A percentile compares a stretch with the other conserved stretches of the same genome.
Evolutionary conservation across 2,797 vertebrate genomes (phyloP).

Genomic region (Danionella dracula): DNA sequence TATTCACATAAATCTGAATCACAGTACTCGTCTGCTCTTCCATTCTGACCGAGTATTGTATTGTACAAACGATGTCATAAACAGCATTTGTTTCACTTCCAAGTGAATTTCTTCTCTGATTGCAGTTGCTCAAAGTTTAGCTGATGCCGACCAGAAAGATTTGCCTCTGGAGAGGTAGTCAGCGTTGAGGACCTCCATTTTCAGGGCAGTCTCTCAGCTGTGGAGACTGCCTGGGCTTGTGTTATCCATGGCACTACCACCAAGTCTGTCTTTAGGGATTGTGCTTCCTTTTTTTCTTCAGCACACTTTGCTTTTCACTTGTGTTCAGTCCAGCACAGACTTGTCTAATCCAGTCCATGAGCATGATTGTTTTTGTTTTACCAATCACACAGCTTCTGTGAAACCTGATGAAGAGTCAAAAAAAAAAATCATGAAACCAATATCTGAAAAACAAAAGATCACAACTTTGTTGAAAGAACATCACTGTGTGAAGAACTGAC

Average conservation of each 20-base stretch:
- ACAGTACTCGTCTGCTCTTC: conserved; percentile 67
- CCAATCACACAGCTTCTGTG: conserved; percentile 52
- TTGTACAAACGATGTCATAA: conserved; percentile 62
- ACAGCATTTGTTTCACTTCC: conserved; percentile 47
- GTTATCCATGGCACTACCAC: conserved; percentile 43
- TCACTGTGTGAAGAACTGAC: too few species aligned
- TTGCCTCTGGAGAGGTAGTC: neutral
- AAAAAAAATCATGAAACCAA: conserved; percentile 22
- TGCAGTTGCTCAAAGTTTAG: too few species aligned
- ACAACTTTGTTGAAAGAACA: neutral
- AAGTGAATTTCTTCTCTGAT: too few species aligned
- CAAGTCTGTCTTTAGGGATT: conserved; percentile 50
- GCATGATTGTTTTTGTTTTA: conserved; percentile 66
- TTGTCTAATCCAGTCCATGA: conserved; percentile 52
- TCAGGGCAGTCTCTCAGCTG: conserved; percentile 45
- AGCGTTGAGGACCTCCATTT: conserved; percentile 54
- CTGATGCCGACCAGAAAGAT: too few species aligned
- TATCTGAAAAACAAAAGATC: conserved; percentile 34
- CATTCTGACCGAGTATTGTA: conserved; percentile 65
- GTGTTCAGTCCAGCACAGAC: conserved; percentile 51
- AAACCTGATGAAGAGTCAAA: conserved; percentile 58
- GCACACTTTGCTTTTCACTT: conserved; percentile 53
- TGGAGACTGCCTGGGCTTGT: conserved; percentile 47
- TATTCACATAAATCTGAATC: conserved; percentile 68
- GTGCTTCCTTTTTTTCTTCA: conserved; percentile 54